Conservation (phyloP, 1,140 invertebrate species). For the Polypedilum pembai region DNA sequence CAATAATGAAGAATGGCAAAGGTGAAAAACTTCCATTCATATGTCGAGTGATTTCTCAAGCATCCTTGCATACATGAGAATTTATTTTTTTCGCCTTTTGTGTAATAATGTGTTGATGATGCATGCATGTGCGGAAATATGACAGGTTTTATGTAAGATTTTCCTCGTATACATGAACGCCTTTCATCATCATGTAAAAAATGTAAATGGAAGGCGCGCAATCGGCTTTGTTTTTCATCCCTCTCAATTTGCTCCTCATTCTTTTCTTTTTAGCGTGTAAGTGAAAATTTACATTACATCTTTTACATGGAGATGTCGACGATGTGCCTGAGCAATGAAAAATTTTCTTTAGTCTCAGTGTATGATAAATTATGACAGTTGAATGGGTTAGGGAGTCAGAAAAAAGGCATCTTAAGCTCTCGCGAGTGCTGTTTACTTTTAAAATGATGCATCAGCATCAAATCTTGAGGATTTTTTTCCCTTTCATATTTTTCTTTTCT, state of each 20-base stretch:
- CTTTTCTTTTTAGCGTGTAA: neutral
- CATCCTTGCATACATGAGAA: too few species aligned
- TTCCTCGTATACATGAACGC: neutral
- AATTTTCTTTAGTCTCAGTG: too few species aligned
- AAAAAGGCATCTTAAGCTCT: neutral
- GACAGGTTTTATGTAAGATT: slow-evolving; percentile 26
- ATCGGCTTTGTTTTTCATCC: slow-evolving; percentile 23
- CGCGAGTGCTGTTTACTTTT: slow-evolving; percentile 9
- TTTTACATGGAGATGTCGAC: neutral
- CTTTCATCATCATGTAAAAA: neutral
- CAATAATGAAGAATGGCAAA: too few species aligned
- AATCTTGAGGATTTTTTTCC: neutral
- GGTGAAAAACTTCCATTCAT: too few species aligned
- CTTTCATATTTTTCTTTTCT: neutral
- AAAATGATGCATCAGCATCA: neutral
- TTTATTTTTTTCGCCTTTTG: neutral
- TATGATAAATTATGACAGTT: neutral
- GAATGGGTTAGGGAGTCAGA: neutral
- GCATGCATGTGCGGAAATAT: neutral
- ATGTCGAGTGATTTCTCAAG: too few species aligned
- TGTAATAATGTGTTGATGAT: slow-evolving; percentile 23
- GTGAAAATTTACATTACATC: neutral
- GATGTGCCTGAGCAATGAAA: neutral
- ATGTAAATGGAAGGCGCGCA: slow-evolving; percentile 20
- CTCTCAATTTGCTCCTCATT: slow-evolving; percentile 17